Evolutionary conservation across 2,113 vertebrate species (phyloP).

Genomic region (Indicator maculatus): DNA sequence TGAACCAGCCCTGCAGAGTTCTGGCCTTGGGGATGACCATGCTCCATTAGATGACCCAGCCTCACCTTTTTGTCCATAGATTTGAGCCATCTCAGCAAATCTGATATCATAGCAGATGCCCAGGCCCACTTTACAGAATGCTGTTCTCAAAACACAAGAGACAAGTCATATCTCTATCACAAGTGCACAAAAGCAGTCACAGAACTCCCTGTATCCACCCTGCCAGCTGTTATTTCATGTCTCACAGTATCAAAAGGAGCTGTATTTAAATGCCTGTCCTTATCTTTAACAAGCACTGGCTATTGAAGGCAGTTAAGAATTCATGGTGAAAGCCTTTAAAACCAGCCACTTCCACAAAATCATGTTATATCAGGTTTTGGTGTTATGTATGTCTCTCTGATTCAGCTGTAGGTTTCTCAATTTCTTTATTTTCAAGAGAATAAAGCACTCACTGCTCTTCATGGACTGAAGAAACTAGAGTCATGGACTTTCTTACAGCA

Average conservation of each 20-base stretch:
- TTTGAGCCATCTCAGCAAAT: conserved; percentile 94
- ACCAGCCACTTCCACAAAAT: neutral
- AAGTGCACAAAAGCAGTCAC: neutral
- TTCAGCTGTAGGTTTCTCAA: neutral
- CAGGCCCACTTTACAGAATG: conserved; percentile 93
- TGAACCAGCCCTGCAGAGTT: neutral
- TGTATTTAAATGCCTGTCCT: neutral
- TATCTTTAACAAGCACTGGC: neutral
- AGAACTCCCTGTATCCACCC: neutral
- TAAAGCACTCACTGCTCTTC: neutral
- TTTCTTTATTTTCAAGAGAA: neutral
- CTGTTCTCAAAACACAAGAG: conserved; percentile 78
- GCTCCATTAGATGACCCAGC: neutral
- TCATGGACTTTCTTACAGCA: neutral
- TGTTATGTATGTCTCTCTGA: neutral
- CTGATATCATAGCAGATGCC: conserved; percentile 98
- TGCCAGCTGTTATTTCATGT: neutral
- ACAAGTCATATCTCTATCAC: neutral
- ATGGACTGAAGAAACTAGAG: neutral
- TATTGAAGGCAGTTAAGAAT: neutral
- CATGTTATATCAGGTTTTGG: neutral
- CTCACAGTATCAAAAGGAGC: neutral
- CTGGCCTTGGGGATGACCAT: neutral
- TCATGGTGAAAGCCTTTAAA: neutral
- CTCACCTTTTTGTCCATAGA: conserved; percentile 92